These are phyloP conservation scores for Drosophila tripunctata DNA, from an alignment of 2,888 invertebrate genomes.

Conservation along the genomic window DNA sequence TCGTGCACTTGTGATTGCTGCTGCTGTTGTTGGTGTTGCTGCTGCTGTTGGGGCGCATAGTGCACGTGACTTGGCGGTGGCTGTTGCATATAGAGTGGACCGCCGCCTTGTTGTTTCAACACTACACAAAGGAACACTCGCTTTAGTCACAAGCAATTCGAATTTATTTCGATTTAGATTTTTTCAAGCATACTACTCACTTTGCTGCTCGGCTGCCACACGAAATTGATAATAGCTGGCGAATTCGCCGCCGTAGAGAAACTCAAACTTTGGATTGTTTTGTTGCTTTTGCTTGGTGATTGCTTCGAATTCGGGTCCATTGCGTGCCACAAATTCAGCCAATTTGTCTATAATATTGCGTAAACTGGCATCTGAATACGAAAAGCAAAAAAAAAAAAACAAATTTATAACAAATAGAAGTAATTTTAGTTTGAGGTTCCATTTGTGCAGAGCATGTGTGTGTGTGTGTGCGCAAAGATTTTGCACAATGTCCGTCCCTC, in stretches of 20 bases:
- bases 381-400: constrained; percentile 8
- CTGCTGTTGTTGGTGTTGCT: constrained; percentile 77
- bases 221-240: constrained; percentile 98
- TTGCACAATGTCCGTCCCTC: constrained; percentile 2
- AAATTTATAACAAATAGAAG: no score
- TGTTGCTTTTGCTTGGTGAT: constrained; percentile 99
- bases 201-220: constrained; percentile 97
- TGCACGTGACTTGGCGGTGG: constrained; percentile 64
- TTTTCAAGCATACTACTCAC: constrained; percentile 86
- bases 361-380: constrained; percentile 91
- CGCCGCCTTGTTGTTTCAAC: constrained; percentile 89
- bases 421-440: constrained; percentile 3
- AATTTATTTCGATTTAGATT: background rate
- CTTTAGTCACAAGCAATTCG: background rate
- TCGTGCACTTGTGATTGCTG: constrained; percentile 30
- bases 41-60: constrained; percentile 62
- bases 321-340: constrained; percentile 99
- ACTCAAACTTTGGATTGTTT: constrained; percentile 98
- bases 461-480: constrained; percentile 23
- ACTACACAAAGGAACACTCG: no score
- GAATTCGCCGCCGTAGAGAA: constrained; percentile 97
- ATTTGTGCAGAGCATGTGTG: constrained; percentile 15
- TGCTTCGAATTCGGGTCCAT: constrained; percentile 99
- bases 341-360: constrained; percentile 99
- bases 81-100: constrained; percentile 59